Conservation (phyloP, 2,888 invertebrate species). For the Stegophylla sp. region DNA sequence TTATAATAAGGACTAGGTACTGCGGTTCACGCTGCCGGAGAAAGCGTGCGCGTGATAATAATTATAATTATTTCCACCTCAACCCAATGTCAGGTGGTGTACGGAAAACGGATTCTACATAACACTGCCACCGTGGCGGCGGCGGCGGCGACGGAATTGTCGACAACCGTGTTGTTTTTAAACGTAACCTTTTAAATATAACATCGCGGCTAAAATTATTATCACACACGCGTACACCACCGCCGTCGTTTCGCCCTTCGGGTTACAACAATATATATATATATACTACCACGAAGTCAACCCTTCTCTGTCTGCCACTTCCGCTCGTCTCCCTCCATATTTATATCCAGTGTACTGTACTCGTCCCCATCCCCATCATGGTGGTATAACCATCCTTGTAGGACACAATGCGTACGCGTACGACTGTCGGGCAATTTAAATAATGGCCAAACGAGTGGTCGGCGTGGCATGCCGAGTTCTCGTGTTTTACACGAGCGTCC, state of each 20-base stretch:
- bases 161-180: slow-evolving; percentile 38
- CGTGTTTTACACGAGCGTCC: too few species aligned
- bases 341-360: too few species aligned
- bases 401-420: not conserved
- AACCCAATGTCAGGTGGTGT: too few species aligned
- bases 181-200: slow-evolving; percentile 37
- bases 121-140: not conserved
- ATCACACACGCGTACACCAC: not conserved
- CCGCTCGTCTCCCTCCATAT: not conserved
- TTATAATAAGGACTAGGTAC: not conserved
- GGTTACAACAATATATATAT: not conserved
- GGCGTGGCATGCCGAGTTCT: slow-evolving; percentile 25
- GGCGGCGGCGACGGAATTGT: slow-evolving; percentile 13
- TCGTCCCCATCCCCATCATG: too few species aligned
- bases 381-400: too few species aligned
- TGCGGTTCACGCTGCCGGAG: not conserved
- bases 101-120: too few species aligned
- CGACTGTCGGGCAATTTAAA: slow-evolving; percentile 18
- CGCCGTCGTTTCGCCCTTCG: too few species aligned
- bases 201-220: slow-evolving; percentile 1
- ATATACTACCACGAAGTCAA: not conserved
- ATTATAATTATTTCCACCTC: slow-evolving; percentile 34
- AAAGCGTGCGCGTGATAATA: slow-evolving; percentile 45
- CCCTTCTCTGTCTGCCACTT: not conserved
- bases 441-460: slow-evolving; percentile 22